Evolutionary conservation across 2,888 invertebrate species (phyloP).

Genomic region (Beris chalybata): DNA sequence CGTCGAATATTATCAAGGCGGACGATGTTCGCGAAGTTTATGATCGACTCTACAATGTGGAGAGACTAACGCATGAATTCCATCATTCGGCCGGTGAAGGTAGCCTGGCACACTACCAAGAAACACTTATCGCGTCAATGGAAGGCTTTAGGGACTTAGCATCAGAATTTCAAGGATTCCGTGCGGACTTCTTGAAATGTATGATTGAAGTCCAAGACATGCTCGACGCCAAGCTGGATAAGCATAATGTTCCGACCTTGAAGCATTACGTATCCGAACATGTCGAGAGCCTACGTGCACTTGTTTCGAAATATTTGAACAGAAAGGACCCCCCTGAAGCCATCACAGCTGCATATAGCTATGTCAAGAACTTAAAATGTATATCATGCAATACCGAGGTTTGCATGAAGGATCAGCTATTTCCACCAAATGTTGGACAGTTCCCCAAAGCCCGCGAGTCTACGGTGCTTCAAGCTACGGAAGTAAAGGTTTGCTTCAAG

Average conservation of each 20-base stretch:
- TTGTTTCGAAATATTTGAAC: slow-evolving; percentile 41
- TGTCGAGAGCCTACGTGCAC: slow-evolving; percentile 44
- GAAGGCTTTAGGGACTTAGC: not conserved
- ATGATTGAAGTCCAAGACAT: slow-evolving; percentile 55
- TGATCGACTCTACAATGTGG: not conserved
- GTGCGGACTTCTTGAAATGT: slow-evolving; percentile 45
- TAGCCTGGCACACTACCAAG: not conserved
- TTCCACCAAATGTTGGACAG: slow-evolving; percentile 13
- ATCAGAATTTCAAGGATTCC: slow-evolving; percentile 34
- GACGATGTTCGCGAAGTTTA: not conserved
- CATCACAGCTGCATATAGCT: slow-evolving; percentile 47
- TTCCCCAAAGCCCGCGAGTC: slow-evolving; percentile 26
- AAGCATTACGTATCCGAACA: slow-evolving; percentile 47
- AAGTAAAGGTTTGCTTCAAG: slow-evolving; percentile 1
- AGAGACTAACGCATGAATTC: not conserved
- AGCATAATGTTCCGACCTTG: slow-evolving; percentile 50
- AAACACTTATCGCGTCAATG: not conserved
- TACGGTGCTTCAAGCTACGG: slow-evolving; percentile 40
- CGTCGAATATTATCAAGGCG: not conserved
- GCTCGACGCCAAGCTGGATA: slow-evolving; percentile 52
- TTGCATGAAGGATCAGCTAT: slow-evolving; percentile 40
- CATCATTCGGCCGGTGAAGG: not conserved
- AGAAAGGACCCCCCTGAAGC: slow-evolving; percentile 46
- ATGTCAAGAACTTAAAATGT: slow-evolving; percentile 44
- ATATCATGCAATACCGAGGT: slow-evolving; percentile 48